Evolutionary conservation across 2,113 vertebrate genomes (phyloP).

Genomic region (Ochotona princeps): DNA sequence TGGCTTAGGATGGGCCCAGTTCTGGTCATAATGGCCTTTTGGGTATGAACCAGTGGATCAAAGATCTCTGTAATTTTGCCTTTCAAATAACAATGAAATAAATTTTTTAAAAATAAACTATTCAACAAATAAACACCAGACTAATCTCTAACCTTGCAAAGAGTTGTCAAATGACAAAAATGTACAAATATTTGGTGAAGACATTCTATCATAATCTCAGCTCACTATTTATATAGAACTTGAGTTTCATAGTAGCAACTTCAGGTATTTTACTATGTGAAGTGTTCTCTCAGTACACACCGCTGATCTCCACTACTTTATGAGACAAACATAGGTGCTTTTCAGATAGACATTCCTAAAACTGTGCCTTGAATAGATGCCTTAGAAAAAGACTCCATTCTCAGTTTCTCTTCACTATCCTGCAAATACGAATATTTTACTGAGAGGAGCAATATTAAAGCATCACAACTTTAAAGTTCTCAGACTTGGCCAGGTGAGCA

Average conservation of each 20-base stretch:
- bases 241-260: background rate
- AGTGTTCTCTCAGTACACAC: background rate
- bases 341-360: conserved; percentile 1
- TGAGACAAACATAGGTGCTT: background rate
- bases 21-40: too few species aligned
- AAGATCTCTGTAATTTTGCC: background rate
- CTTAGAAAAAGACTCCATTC: background rate
- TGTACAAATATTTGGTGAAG: background rate
- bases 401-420: background rate
- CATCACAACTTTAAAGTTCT: background rate
- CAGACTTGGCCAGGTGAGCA: background rate
- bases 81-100: too few species aligned
- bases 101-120: too few species aligned
- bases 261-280: background rate
- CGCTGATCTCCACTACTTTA: background rate
- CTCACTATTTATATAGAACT: background rate
- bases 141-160: background rate
- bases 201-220: background rate
- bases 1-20: too few species aligned
- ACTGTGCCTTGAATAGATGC: background rate
- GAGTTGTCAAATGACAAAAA: background rate
- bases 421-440: background rate
- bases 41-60: too few species aligned
- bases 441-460: background rate
- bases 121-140: background rate